These are phyloP conservation scores for Oligia latruncula DNA, from an alignment of 2,888 invertebrate genomes.

Conservation along the genomic window DNA sequence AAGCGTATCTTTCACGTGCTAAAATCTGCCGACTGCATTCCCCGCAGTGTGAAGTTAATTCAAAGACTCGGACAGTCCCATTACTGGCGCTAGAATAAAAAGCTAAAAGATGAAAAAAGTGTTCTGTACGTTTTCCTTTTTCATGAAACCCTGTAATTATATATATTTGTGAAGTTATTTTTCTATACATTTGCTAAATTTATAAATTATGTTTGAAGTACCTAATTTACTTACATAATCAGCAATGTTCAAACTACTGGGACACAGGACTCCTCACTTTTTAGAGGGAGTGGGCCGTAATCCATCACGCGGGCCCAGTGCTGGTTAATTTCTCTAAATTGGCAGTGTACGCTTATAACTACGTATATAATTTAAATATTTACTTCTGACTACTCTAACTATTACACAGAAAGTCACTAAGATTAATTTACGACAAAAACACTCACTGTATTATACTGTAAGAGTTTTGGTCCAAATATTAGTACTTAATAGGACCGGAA, in stretches of 20 bases:
- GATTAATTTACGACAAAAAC: not conserved
- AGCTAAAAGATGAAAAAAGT: not conserved
- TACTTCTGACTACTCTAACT: not conserved
- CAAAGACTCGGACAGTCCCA: slow-evolving; percentile 39
- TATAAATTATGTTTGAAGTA: not conserved
- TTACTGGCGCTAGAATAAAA: slow-evolving; percentile 15
- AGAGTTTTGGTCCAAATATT: not conserved
- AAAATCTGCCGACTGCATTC: not conserved
- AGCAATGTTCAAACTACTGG: too few species aligned
- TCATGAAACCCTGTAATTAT: not conserved
- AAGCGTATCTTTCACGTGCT: not conserved
- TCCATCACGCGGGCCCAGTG: too few species aligned
- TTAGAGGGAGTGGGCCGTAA: too few species aligned
- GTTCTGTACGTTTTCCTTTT: not conserved
- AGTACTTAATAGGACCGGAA: not conserved
- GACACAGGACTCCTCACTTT: too few species aligned
- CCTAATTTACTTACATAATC: not conserved
- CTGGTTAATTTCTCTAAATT: not conserved
- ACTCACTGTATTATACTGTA: not conserved
- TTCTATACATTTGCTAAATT: not conserved
- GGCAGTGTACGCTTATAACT: not conserved
- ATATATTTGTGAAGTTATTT: not conserved
- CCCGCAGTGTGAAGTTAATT: slow-evolving; percentile 17
- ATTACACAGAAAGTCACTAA: not conserved
- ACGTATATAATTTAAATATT: not conserved